Conservation (phyloP, 2,113 vertebrate genomes). For the Gymnarchus niloticus region DNA sequence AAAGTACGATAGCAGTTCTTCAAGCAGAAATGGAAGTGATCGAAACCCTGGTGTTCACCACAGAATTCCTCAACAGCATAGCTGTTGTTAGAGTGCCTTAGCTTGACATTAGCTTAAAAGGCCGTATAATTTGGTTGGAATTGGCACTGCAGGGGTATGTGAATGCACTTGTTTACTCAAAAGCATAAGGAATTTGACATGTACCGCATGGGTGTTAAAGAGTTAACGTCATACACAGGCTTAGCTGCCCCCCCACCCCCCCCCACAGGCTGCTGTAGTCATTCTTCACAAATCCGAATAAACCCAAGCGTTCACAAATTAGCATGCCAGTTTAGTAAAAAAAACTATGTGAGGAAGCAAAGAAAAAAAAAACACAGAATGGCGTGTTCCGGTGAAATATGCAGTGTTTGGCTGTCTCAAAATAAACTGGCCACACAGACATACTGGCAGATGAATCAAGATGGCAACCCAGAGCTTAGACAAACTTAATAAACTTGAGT, state of each 20-base stretch:
- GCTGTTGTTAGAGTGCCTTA: not conserved
- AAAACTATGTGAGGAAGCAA: not conserved
- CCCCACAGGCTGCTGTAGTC: not conserved
- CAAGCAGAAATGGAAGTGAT: not conserved
- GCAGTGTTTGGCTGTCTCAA: not conserved
- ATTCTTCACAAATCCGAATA: conserved; percentile 9
- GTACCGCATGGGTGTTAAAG: not conserved
- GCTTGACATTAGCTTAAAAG: not conserved
- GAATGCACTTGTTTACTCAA: conserved; percentile 4
- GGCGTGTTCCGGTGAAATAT: not conserved
- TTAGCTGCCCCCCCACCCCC: not conserved
- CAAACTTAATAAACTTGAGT: conserved; percentile 3
- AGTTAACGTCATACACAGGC: not conserved
- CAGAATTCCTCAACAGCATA: not conserved
- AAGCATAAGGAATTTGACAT: not conserved
- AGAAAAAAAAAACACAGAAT: not conserved
- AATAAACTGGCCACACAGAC: not conserved
- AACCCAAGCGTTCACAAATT: conserved; percentile 19
- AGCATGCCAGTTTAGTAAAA: conserved; percentile 6
- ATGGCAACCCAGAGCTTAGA: not conserved
- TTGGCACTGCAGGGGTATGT: not conserved
- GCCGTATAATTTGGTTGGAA: not conserved
- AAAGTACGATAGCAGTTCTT: not conserved
- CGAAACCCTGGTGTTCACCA: not conserved
- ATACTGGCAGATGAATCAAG: not conserved